These are phyloP conservation scores for Atrina japonica DNA, from an alignment of 2,888 invertebrate species.

Conservation along the genomic window DNA sequence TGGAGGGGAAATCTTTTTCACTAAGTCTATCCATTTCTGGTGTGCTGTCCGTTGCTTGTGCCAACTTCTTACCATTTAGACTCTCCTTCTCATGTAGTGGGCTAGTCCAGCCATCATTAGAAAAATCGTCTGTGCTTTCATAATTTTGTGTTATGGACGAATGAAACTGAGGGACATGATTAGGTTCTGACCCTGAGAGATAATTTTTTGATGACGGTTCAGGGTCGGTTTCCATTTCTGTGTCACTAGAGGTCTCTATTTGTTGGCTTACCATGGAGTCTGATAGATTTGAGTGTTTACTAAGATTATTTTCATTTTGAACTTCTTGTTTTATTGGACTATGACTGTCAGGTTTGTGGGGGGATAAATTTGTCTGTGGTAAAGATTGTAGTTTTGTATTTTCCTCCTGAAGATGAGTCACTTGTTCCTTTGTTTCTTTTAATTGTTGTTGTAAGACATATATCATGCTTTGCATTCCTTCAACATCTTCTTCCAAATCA, in stretches of 20 bases:
- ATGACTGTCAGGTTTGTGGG: slow-evolving; percentile 2
- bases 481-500: slow-evolving; percentile 97
- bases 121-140: slow-evolving; percentile 35
- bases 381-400: slow-evolving; percentile 52
- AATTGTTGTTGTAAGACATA: slow-evolving; percentile 96
- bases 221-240: slow-evolving; percentile 21
- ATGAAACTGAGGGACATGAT: slow-evolving; percentile 11
- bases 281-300: neutral
- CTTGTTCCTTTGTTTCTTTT: slow-evolving; percentile 89
- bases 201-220: slow-evolving; percentile 1
- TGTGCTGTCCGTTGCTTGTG: slow-evolving; percentile 27
- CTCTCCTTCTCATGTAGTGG: slow-evolving; percentile 18
- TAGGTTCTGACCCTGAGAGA: neutral
- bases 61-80: slow-evolving; percentile 19
- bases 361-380: neutral
- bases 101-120: slow-evolving; percentile 35
- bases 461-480: slow-evolving; percentile 99
- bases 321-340: neutral
- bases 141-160: slow-evolving; percentile 2
- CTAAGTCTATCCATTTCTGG: slow-evolving; percentile 34
- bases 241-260: slow-evolving; percentile 26
- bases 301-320: neutral
- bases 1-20: slow-evolving; percentile 24
- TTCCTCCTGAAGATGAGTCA: slow-evolving; percentile 85
- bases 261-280: neutral